Base-by-base conservation (phyloP, 2,888 invertebrate genomes). In the Chalcosyrphus nemorum region DNA sequence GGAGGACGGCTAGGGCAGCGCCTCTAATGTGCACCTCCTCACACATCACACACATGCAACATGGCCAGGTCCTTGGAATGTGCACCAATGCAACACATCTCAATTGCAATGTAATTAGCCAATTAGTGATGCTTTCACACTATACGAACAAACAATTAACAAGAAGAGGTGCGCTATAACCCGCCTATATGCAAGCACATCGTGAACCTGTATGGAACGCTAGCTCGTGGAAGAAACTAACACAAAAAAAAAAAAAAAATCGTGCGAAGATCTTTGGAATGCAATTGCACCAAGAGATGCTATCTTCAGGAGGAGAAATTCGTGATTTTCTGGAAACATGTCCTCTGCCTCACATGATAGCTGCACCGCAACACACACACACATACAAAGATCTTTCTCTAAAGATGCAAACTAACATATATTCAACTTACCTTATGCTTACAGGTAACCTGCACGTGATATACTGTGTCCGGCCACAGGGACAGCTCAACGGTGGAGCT, bases 401-500 rank as follows among this genome's bases (percentile, higher is more conserved):
- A 45, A 21, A 7, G 24, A 15, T 6, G 2, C 9, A 50, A 65
- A 15, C 2, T 13, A 4, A n/a, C n/a, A 56, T 13, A 27, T 63
- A 50, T 38, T 17, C 11, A 38, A 87, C 89, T 89, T 88, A 90
- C 90, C 89, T 89, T 90, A 86, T 89, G 89, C 86, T 89, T 89
- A 86, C 90, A 90, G 87, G 90, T 90, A 86, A 96, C 96, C 93
- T 96, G 95, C 89, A 96, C 95, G 91, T 95, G 95, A 91, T 96
- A 96, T 86, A 95, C 92, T 50, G 96, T 96, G 90, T 96, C 95
- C 57, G 96, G 95, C 95, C 96, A 96, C 63, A 96, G 92, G 74
- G 95, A 95, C 87, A 96, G 91, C 68, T 95, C 95, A 82, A 96
- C 96, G 88, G 95, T 94, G 76, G 95, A 95, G 65, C 95, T 95